Percentiles rank a stretch among this genome's conserved stretches.
Evolutionary conservation across 2,113 vertebrate species (phyloP).

Genomic region (Macheiramphus alcinus): DNA sequence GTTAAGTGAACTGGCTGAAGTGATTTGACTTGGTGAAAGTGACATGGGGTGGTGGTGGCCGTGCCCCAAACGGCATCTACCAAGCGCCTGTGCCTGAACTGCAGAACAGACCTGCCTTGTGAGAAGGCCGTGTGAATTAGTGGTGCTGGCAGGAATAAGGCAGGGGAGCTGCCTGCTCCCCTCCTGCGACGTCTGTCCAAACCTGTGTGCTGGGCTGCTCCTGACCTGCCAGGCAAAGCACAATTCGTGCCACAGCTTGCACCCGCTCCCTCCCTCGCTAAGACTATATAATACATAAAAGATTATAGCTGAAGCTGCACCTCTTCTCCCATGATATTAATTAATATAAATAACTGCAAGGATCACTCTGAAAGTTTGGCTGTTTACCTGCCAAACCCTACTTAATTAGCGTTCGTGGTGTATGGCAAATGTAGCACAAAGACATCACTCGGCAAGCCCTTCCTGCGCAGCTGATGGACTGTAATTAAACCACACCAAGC

Average conservation of each 20-base stretch:
- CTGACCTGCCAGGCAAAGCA: background rate
- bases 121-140: background rate
- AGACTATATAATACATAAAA: background rate
- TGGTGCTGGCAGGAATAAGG: background rate
- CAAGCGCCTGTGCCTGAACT: background rate
- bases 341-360: background rate
- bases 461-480: background rate
- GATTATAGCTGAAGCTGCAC: background rate
- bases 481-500: background rate
- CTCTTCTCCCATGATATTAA: background rate
- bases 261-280: background rate
- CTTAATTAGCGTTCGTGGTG: background rate
- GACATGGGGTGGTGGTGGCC: rapidly evolving
- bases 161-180: background rate
- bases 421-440: background rate
- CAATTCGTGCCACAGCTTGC: background rate
- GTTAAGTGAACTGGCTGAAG: background rate
- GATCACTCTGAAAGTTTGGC: background rate
- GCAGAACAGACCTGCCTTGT: background rate
- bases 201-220: background rate
- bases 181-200: background rate
- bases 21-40: background rate
- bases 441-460: background rate
- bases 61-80: background rate
- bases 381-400: background rate